Evolutionary conservation across 2,797 vertebrate species (phyloP).

Genomic region (Sphenodon punctatus): DNA sequence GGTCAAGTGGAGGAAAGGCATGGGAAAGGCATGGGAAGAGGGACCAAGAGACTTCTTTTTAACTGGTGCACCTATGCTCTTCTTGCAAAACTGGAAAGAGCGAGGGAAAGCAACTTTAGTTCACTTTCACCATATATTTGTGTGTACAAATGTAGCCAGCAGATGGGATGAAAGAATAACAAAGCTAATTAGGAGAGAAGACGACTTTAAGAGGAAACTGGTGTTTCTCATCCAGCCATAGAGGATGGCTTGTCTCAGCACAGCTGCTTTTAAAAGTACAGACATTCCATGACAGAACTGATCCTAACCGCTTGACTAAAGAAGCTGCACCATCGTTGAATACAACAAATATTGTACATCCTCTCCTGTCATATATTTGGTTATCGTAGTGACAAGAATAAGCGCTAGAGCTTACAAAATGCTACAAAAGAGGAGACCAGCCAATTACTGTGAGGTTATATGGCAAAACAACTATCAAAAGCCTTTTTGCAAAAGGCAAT

Average conservation of each 20-base stretch:
- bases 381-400: background rate
- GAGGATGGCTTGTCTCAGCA: background rate
- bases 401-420: too few relatives aligned
- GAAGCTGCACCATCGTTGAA: background rate
- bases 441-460: background rate
- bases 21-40: too few relatives aligned
- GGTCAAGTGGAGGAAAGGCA: too few relatives aligned
- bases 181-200: too few relatives aligned
- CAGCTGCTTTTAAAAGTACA: background rate
- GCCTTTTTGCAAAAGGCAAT: constrained; percentile 19
- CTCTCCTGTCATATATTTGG: background rate
- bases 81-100: too few relatives aligned
- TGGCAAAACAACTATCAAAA: background rate
- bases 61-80: too few relatives aligned
- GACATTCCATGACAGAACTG: background rate
- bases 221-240: background rate
- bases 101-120: too few relatives aligned
- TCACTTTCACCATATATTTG: too few relatives aligned
- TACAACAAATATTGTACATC: background rate
- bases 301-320: background rate
- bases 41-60: too few relatives aligned
- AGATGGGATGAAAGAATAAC: background rate
- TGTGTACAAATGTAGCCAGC: too few relatives aligned
- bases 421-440: background rate
- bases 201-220: background rate